phyloP scores from a whole-genome alignment of 2,888 invertebrate genomes.

The Hyalella azteca region DNA sequence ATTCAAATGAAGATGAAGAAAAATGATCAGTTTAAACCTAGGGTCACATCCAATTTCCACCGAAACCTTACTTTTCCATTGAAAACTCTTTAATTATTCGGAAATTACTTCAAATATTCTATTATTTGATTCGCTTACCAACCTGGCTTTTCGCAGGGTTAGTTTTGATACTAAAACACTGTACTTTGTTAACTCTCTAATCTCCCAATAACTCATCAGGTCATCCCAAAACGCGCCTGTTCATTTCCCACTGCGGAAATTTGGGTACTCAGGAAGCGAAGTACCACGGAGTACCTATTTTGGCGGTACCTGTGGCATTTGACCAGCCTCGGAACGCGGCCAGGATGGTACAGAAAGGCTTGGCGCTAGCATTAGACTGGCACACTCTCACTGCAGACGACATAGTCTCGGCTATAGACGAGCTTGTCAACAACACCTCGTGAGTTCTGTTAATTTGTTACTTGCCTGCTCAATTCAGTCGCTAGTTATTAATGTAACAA shows the following conservation, averaged over 20 bases:
- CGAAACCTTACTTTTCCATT: too few species aligned
- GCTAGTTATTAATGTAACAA: too few species aligned
- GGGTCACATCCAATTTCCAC: too few species aligned
- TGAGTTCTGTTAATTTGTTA: not conserved
- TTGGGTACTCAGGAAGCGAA: constrained; percentile 47
- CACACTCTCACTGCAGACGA: constrained; percentile 9
- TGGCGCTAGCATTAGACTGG: constrained; percentile 40
- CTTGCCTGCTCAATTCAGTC: too few species aligned
- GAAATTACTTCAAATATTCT: too few species aligned
- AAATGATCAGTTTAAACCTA: too few species aligned
- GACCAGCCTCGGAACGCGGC: constrained; percentile 49
- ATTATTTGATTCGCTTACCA: not conserved
- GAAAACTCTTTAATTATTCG: too few species aligned
- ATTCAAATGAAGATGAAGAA: too few species aligned
- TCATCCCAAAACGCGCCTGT: constrained; percentile 44
- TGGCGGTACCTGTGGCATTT: constrained; percentile 42
- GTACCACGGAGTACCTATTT: constrained; percentile 50
- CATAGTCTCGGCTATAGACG: constrained; percentile 33
- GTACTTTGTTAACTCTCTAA: not conserved
- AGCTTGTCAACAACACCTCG: constrained; percentile 23
- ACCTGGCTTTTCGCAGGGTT: not conserved
- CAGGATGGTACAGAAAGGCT: constrained; percentile 41
- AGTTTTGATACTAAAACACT: not conserved
- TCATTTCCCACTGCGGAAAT: constrained; percentile 51
- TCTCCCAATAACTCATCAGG: too few species aligned